Conservation (phyloP, 2,888 invertebrate genomes). For the Abrostola triplasia region DNA sequence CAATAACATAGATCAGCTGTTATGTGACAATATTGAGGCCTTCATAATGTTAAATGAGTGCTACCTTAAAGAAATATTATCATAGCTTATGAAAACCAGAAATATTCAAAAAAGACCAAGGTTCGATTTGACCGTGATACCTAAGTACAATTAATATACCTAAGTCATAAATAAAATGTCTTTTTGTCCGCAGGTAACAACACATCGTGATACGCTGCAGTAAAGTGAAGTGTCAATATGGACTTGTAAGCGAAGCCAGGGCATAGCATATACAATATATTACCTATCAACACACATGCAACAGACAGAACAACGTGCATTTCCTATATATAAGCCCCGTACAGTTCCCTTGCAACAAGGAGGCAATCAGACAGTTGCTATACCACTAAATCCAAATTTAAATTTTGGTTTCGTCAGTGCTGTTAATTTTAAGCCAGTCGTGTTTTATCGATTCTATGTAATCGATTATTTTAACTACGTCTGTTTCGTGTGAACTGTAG, state of each 20-base stretch:
- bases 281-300: slow-evolving; percentile 57
- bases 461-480: slow-evolving; percentile 37
- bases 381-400: slow-evolving; percentile 35
- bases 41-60: no score
- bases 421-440: slow-evolving; percentile 47
- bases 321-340: slow-evolving; percentile 52
- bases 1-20: no score
- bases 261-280: slow-evolving; percentile 73
- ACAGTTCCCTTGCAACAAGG: slow-evolving; percentile 25
- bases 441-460: slow-evolving; percentile 33
- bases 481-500: slow-evolving; percentile 49
- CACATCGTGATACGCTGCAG: slow-evolving; percentile 71
- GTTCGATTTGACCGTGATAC: no score
- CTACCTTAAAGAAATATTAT: no score
- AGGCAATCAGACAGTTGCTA: slow-evolving; percentile 61
- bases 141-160: no score
- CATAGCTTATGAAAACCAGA: no score
- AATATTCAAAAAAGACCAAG: no score
- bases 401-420: slow-evolving; percentile 44
- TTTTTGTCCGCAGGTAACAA: slow-evolving; percentile 67
- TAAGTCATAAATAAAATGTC: neutral
- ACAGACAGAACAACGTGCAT: slow-evolving; percentile 67
- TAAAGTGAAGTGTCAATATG: slow-evolving; percentile 86
- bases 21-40: no score
- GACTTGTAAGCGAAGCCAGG: slow-evolving; percentile 83